Evolutionary conservation across 2,888 invertebrate genomes (phyloP).

Genomic region (Caenorhabditis zanzibari): DNA sequence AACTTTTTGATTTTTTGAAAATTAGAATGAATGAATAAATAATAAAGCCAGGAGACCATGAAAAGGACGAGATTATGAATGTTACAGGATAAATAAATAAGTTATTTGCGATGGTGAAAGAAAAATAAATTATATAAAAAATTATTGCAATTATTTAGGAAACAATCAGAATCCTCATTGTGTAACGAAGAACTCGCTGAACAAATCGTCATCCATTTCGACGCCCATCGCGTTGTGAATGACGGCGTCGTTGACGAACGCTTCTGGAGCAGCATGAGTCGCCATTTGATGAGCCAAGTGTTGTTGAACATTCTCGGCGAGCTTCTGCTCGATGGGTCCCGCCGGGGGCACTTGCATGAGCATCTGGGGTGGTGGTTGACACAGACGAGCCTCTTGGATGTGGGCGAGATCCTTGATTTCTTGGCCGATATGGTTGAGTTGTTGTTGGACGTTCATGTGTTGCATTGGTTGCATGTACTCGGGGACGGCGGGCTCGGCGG

Average conservation of each 20-base stretch:
- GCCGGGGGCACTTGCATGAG: slow-evolving; percentile 71
- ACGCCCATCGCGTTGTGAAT: slow-evolving; percentile 80
- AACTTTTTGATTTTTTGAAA: too few relatives aligned
- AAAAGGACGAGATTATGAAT: background rate
- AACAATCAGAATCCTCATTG: slow-evolving; percentile 1
- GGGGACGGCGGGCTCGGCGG: slow-evolving; percentile 11
- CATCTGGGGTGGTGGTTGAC: slow-evolving; percentile 69
- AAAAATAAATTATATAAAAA: slow-evolving; percentile 13
- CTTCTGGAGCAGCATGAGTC: slow-evolving; percentile 69
- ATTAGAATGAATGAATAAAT: background rate
- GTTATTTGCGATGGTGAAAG: background rate
- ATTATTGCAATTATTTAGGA: background rate
- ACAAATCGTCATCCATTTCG: slow-evolving; percentile 74
- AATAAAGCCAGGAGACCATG: slow-evolving; percentile 17
- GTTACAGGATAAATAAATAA: background rate
- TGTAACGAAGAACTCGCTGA: slow-evolving; percentile 77
- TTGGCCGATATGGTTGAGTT: slow-evolving; percentile 67
- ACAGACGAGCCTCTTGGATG: slow-evolving; percentile 76
- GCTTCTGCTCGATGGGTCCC: slow-evolving; percentile 70
- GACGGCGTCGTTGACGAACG: slow-evolving; percentile 69
- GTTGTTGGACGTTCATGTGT: slow-evolving; percentile 61
- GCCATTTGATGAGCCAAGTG: slow-evolving; percentile 70
- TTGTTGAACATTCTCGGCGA: slow-evolving; percentile 74
- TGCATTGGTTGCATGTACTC: slow-evolving; percentile 53
- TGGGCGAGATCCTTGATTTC: slow-evolving; percentile 74